Evolutionary conservation across 2,113 vertebrate genomes (phyloP).

Genomic region (Paedocypris sp.): DNA sequence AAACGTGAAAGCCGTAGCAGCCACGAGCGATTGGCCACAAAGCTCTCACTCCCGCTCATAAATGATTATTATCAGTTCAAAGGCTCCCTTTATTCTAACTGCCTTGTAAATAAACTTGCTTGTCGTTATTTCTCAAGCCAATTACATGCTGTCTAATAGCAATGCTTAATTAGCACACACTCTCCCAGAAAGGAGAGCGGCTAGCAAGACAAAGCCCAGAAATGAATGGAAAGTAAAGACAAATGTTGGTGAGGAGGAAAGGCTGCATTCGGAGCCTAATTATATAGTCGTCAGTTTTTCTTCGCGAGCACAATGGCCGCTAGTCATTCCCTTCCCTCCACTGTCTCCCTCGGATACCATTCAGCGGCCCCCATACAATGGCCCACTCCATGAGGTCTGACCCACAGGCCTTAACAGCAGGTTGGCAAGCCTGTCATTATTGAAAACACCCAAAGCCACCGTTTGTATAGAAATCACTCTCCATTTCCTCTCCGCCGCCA

Average conservation of each 20-base stretch:
- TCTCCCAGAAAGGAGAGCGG: conserved; percentile 47
- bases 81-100: conserved; percentile 68
- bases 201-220: conserved; percentile 9
- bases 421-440: conserved; percentile 21
- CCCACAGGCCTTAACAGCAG: conserved; percentile 29
- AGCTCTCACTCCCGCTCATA: conserved; percentile 35
- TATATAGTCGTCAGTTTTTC: conserved; percentile 35
- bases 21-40: background rate
- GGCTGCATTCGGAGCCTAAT: conserved; percentile 33
- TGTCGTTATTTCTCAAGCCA: conserved; percentile 75
- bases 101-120: conserved; percentile 76
- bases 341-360: conserved; percentile 7
- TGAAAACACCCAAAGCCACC: background rate
- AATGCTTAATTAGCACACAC: conserved; percentile 70
- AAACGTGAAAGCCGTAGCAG: background rate
- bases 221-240: conserved; percentile 37
- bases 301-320: conserved; percentile 27
- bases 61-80: conserved; percentile 69
- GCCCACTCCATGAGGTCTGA: conserved; percentile 23
- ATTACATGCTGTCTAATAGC: conserved; percentile 73
- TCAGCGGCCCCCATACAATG: conserved; percentile 28
- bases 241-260: conserved; percentile 25
- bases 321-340: conserved; percentile 24
- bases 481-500: background rate
- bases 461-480: conserved; percentile 5